phyloP scores from a whole-genome alignment of 2,797 vertebrate species.

The Zalophus californianus region DNA sequence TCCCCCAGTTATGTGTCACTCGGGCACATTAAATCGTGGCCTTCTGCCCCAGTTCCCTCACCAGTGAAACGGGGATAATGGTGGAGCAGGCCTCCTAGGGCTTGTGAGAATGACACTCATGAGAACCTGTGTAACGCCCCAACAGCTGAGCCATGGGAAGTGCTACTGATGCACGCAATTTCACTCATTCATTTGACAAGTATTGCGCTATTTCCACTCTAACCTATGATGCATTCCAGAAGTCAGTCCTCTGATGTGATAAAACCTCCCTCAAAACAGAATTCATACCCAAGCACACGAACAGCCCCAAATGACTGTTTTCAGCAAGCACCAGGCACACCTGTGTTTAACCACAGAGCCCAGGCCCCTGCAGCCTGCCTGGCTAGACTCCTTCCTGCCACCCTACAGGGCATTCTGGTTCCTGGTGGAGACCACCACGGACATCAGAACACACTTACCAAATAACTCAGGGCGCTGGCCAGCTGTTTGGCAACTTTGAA shows the following conservation, averaged over 20 bases:
- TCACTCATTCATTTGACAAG: neutral
- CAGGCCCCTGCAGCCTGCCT: neutral
- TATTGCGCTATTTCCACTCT: too few species aligned
- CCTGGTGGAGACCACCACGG: neutral
- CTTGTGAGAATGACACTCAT: neutral
- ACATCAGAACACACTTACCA: slow-evolving; percentile 90
- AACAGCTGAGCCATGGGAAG: neutral
- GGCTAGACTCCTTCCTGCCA: neutral
- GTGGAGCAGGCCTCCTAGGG: neutral
- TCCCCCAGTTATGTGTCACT: neutral
- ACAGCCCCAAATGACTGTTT: neutral
- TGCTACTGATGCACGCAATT: neutral
- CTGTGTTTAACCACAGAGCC: neutral
- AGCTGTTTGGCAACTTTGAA: slow-evolving; percentile 99
- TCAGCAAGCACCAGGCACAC: neutral
- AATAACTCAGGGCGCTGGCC: slow-evolving; percentile 97
- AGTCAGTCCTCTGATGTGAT: neutral
- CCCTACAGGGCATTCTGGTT: neutral
- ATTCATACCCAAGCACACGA: neutral
- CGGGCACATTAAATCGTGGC: accelerated
- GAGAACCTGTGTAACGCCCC: neutral
- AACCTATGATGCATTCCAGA: too few species aligned
- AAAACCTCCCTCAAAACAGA: neutral
- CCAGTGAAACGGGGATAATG: neutral
- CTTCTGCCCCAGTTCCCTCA: neutral